phyloP scores from a whole-genome alignment of 2,888 invertebrate species.

The Creontiades dilutus region DNA sequence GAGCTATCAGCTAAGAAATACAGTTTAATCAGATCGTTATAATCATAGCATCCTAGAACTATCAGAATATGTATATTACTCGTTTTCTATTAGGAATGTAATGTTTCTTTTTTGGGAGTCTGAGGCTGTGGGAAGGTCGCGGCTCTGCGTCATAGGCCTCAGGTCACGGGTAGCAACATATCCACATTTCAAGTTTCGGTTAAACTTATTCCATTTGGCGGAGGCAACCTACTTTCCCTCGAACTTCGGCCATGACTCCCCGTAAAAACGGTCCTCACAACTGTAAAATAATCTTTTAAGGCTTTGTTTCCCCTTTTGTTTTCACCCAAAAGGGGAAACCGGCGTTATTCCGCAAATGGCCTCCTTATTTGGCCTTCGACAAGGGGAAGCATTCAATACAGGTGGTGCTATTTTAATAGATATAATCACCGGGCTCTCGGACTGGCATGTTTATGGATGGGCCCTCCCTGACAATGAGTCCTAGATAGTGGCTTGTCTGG shows the following conservation, averaged over 20 bases:
- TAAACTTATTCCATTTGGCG: conserved; percentile 52
- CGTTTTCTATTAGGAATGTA: no score
- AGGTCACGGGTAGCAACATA: conserved; percentile 48
- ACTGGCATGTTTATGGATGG: conserved; percentile 73
- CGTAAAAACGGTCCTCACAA: conserved; percentile 40
- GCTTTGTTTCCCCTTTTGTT: conserved; percentile 50
- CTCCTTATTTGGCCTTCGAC: conserved; percentile 67
- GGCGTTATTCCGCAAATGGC: conserved; percentile 62
- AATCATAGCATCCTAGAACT: no score
- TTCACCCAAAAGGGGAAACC: conserved; percentile 32
- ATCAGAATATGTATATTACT: no score
- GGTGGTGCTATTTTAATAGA: conserved; percentile 74
- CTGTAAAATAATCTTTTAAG: conserved; percentile 60
- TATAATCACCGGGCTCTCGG: conserved; percentile 70
- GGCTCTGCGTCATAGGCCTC: not conserved
- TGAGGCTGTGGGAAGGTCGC: not conserved
- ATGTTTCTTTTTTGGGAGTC: no score
- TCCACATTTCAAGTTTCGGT: conserved; percentile 55
- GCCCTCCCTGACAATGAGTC: conserved; percentile 70
- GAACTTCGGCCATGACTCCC: conserved; percentile 55
- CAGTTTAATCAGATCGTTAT: no score
- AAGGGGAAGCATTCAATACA: conserved; percentile 72
- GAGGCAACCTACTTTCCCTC: conserved; percentile 56
- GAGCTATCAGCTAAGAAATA: no score
- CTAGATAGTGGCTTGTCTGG: conserved; percentile 68